Evolutionary conservation across 2,797 vertebrate genomes (phyloP).

Genomic region (Mormyrops boulengeri): DNA sequence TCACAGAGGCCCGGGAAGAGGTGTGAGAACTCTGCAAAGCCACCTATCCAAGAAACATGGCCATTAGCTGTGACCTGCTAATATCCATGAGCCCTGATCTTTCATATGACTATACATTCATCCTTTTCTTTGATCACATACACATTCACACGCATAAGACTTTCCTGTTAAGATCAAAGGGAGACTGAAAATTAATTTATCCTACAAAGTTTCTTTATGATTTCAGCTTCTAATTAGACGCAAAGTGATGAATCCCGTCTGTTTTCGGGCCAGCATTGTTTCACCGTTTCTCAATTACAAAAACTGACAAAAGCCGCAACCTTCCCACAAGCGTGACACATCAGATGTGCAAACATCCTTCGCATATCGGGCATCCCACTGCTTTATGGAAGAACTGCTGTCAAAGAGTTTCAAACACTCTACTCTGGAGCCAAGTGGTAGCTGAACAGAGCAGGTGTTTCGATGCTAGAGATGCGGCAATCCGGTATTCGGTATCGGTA

Average conservation of each 20-base stretch:
- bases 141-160: background rate
- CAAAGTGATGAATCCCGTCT: background rate
- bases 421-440: background rate
- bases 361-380: background rate
- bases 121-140: background rate
- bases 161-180: background rate
- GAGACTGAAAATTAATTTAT: background rate
- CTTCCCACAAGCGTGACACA: background rate
- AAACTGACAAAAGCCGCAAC: background rate
- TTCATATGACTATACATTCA: background rate
- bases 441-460: background rate
- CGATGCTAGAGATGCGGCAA: background rate
- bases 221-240: background rate
- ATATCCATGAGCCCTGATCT: background rate
- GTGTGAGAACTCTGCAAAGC: constrained; percentile 81
- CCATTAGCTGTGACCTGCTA: background rate
- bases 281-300: background rate
- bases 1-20: constrained; percentile 89
- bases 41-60: constrained; percentile 59
- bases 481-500: background rate
- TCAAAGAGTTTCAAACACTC: background rate
- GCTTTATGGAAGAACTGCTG: background rate
- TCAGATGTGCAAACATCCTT: background rate
- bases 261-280: background rate
- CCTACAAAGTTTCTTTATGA: background rate